Base-by-base conservation (phyloP, 35 echinoderm and acorn worm genomes). In the Diadema setosum region DNA sequence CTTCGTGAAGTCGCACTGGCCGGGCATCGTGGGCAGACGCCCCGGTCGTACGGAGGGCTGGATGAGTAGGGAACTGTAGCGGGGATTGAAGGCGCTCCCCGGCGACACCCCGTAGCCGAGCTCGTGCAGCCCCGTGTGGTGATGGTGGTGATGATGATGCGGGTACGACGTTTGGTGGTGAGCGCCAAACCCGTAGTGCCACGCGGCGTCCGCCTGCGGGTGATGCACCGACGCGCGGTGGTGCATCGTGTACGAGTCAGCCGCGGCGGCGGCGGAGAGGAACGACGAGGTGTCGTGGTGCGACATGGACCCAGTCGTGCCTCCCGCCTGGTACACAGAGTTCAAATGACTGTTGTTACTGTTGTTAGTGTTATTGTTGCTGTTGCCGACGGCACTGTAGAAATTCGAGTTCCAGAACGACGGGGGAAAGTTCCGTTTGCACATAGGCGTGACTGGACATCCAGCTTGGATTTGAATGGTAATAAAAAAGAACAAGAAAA, bases 401-500 rank as follows among this genome's bases (percentile, higher is more conserved):
- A 40, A 64, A 69, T 91, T 94, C 40, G 93, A 92, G 65, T 92
- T 99, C 96, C 96, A 99, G 65, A 99, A 99, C 6, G 96, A 99
- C 35, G 96, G 89, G n/a, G 96, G 96, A 45, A 99, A 94, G 61
- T 86, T 90, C 2, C 96, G 64, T 48, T 93, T 86, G 49, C 96
- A 95, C 96, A 99, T 99, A 11, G 83, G 75, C 4, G 89, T 46
- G 36, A 84, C 61, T 85, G 65, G 20, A 86, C 49, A 85, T 36
- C 20, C 58, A 36, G 2, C 2, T n/a, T n/a, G 15, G 34, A 11
- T 45, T 1, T 59, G 14, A 81, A 2, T 88, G 43, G 26, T 16
- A 1, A 42, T 31, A 58, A 58, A 2, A 69, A 32, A 45, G 67
- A 44, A 46, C 33, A 27, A 44, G 11, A 70, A 45, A 29, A 50